These are phyloP conservation scores for Oreochromis grahami DNA, from an alignment of 2,797 vertebrate genomes.

Conservation along the genomic window DNA sequence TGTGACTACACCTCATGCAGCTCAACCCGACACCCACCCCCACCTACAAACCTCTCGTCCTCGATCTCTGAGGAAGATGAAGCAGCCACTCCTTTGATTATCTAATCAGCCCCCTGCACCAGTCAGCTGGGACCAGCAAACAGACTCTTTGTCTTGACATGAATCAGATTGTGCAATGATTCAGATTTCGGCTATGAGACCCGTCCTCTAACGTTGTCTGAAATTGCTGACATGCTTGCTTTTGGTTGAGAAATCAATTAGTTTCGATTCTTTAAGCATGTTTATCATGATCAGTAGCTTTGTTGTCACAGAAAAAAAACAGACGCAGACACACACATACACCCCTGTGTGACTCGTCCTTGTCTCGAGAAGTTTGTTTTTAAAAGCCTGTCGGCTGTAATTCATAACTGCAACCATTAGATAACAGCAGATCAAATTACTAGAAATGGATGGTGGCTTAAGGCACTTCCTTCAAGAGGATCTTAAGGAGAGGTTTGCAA, in stretches of 20 bases:
- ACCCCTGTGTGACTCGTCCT: neutral
- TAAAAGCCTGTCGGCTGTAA: neutral
- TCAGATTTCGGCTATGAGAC: conserved; percentile 30
- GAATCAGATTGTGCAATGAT: conserved; percentile 26
- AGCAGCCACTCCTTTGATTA: conserved; percentile 16
- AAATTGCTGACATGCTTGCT: conserved; percentile 51
- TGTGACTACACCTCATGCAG: conserved; percentile 67
- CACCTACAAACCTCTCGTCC: conserved; percentile 75
- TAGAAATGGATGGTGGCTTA: conserved; percentile 10
- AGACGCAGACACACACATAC: neutral
- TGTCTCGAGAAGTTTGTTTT: neutral
- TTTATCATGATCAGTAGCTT: conserved; percentile 23
- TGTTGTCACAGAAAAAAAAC: neutral
- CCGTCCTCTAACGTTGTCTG: conserved; percentile 45
- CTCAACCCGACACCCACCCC: conserved; percentile 49
- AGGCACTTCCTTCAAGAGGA: conserved; percentile 44
- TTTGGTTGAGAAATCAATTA: conserved; percentile 44
- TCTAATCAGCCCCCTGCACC: neutral
- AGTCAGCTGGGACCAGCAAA: conserved; percentile 5
- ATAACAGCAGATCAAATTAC: neutral
- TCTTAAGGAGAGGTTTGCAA: conserved; percentile 75
- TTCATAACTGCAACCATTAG: neutral
- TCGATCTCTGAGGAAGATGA: conserved; percentile 49
- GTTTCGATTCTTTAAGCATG: conserved; percentile 35
- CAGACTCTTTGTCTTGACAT: conserved; percentile 4